Evolutionary conservation across 2,113 vertebrate species (phyloP).

Genomic region (Rafetus swinhoei): DNA sequence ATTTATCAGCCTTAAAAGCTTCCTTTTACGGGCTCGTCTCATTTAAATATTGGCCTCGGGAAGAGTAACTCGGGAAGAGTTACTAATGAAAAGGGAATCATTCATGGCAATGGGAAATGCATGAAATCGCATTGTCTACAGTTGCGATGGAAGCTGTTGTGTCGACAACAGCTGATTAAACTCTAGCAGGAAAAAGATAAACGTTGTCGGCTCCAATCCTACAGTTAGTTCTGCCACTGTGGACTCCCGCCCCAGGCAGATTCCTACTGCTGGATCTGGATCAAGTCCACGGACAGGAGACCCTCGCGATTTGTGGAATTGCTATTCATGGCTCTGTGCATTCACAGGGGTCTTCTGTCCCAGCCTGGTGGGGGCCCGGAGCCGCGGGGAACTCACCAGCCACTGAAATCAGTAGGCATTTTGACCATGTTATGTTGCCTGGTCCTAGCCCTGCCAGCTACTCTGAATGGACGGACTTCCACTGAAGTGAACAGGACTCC

Average conservation of each 20-base stretch:
- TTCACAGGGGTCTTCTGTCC: no score
- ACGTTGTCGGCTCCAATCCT: not conserved
- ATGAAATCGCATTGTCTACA: conserved; percentile 46
- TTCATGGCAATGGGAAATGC: conserved; percentile 34
- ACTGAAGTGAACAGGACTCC: not conserved
- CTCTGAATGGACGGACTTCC: not conserved
- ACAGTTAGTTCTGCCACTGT: not conserved
- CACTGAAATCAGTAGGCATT: not conserved
- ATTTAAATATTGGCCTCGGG: conserved; percentile 51
- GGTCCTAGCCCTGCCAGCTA: rapidly evolving
- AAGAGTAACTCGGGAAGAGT: conserved; percentile 29
- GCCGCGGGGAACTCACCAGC: no score
- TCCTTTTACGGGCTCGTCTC: conserved; percentile 41
- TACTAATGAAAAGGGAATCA: conserved; percentile 10
- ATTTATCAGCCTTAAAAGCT: conserved; percentile 72
- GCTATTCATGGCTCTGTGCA: no score
- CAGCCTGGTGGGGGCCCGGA: no score
- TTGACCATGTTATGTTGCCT: rapidly evolving
- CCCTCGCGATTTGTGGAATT: no score
- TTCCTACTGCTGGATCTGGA: conserved; percentile 29
- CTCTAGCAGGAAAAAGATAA: conserved; percentile 10
- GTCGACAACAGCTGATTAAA: conserved; percentile 44
- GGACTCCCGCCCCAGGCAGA: conserved; percentile 25
- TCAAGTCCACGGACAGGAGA: not conserved
- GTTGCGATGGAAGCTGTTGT: conserved; percentile 39